Conservation (phyloP, 2,888 invertebrate species). For the Heterodera filipjevi region DNA sequence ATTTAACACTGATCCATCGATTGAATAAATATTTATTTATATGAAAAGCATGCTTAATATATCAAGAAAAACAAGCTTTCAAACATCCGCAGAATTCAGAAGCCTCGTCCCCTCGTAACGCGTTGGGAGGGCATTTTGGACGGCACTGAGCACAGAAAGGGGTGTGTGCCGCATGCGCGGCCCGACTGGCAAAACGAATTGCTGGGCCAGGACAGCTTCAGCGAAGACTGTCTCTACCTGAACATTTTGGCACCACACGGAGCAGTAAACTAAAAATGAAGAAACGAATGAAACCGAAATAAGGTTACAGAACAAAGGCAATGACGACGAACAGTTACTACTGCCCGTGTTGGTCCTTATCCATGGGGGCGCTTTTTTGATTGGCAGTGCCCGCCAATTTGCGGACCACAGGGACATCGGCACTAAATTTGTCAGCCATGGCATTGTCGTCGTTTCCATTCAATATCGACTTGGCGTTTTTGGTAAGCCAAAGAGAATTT, state of each 20-base stretch:
- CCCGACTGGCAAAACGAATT: background rate
- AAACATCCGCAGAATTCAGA: conserved; percentile 43
- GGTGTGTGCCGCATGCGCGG: conserved; percentile 49
- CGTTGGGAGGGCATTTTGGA: conserved; percentile 48
- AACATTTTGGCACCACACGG: conserved; percentile 74
- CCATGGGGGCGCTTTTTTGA: conserved; percentile 84
- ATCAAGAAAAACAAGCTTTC: too few species aligned
- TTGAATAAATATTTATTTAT: too few species aligned
- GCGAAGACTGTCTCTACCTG: conserved; percentile 88
- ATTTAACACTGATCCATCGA: too few species aligned
- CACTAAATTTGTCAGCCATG: conserved; percentile 69
- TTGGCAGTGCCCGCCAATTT: conserved; percentile 29
- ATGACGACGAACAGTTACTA: background rate
- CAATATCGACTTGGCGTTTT: conserved; percentile 90
- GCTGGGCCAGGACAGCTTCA: background rate
- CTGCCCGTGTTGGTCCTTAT: conserved; percentile 88
- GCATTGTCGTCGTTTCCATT: conserved; percentile 87
- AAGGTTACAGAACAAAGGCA: background rate
- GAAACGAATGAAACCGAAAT: background rate
- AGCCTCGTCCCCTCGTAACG: conserved; percentile 44
- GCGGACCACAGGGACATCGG: conserved; percentile 47
- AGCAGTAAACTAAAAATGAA: background rate
- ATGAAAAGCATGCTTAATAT: too few species aligned
- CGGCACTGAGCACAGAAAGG: conserved; percentile 43
- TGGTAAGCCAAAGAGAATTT: too few species aligned